Evolutionary conservation across 1,140 invertebrate genomes (phyloP).

Genomic region (Trissolcus basalis): DNA sequence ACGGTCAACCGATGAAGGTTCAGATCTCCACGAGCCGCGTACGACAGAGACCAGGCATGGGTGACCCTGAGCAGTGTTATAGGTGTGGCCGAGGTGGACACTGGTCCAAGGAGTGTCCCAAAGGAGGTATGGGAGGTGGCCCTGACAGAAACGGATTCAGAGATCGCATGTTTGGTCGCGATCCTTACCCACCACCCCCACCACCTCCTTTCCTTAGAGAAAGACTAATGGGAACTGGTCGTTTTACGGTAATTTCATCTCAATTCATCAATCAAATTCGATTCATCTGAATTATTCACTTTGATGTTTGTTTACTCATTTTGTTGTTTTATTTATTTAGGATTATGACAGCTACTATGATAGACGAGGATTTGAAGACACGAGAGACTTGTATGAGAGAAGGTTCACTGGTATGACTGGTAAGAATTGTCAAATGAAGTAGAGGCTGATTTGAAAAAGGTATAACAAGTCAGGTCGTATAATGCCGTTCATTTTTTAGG

Average conservation of each 20-base stretch:
- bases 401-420: slow-evolving; percentile 82
- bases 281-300: background rate
- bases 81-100: slow-evolving; percentile 94
- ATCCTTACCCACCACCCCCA: slow-evolving; percentile 89
- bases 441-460: background rate
- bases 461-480: too few relatives aligned
- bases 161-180: slow-evolving; percentile 88
- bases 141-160: slow-evolving; percentile 84
- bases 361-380: slow-evolving; percentile 83
- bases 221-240: slow-evolving; percentile 86
- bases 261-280: slow-evolving; percentile 3
- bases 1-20: slow-evolving; percentile 91
- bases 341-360: slow-evolving; percentile 90
- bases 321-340: slow-evolving; percentile 70
- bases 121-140: slow-evolving; percentile 82
- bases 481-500: too few relatives aligned
- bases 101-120: slow-evolving; percentile 95
- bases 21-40: slow-evolving; percentile 94
- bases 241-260: slow-evolving; percentile 81
- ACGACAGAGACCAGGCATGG: slow-evolving; percentile 94
- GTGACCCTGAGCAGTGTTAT: slow-evolving; percentile 95
- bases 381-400: slow-evolving; percentile 86
- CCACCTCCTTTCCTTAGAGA: slow-evolving; percentile 90
- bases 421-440: too few relatives aligned
- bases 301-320: background rate